Percentiles rank a stretch among this genome's conserved stretches.
phyloP scores from a whole-genome alignment of 2,888 invertebrate species.

The Phania funesta region DNA sequence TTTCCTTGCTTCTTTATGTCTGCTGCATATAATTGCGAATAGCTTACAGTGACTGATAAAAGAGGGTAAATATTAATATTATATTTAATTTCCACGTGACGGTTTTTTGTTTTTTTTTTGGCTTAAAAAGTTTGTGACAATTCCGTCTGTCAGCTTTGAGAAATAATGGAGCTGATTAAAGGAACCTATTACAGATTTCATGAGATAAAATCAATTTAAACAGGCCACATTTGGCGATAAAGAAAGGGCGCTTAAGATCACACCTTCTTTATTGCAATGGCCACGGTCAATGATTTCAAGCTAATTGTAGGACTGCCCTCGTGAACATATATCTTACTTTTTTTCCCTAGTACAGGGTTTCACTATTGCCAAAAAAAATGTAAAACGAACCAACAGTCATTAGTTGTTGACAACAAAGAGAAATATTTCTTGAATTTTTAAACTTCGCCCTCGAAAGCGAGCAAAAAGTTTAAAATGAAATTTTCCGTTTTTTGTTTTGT shows the following conservation, averaged over 20 bases:
- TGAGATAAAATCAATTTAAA: no score
- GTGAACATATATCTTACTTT: neutral
- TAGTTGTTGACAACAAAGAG: conserved; percentile 7
- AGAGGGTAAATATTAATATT: neutral
- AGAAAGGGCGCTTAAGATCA: no score
- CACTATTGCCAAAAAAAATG: neutral
- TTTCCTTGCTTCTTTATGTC: conserved; percentile 7
- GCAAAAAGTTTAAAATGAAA: neutral
- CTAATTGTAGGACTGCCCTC: no score
- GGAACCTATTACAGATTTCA: no score
- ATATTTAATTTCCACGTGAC: no score
- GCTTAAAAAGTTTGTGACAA: no score
- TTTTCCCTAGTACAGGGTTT: neutral
- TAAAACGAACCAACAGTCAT: neutral
- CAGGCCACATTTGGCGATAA: no score
- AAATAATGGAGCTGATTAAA: no score
- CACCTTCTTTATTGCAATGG: no score
- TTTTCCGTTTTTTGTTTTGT: neutral
- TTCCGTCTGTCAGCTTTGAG: no score
- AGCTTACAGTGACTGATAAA: conserved; percentile 29
- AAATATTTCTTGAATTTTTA: conserved; percentile 12
- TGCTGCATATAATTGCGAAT: neutral
- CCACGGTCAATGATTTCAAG: no score
- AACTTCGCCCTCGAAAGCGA: neutral
- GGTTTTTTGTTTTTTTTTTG: no score